Evolutionary conservation across 2,113 vertebrate species (phyloP).

Genomic region (Balaeniceps rex): DNA sequence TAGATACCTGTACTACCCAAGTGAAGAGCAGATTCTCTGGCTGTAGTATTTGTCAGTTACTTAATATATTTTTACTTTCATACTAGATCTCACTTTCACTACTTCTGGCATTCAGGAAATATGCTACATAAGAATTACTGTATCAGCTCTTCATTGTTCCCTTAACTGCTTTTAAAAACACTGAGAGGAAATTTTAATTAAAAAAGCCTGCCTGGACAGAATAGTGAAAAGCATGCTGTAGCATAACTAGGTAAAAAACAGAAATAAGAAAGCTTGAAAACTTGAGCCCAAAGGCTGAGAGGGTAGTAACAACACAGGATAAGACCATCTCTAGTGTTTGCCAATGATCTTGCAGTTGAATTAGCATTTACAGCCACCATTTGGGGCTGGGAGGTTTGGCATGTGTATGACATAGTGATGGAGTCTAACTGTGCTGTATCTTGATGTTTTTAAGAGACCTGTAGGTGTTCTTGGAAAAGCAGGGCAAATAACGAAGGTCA

Average conservation of each 20-base stretch:
- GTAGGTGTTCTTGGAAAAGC: neutral
- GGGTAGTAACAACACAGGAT: fast-evolving
- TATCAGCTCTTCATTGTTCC: neutral
- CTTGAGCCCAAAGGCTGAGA: neutral
- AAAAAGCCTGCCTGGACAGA: neutral
- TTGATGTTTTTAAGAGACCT: neutral
- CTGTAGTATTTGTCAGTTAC: neutral
- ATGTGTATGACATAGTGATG: fast-evolving
- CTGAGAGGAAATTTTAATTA: neutral
- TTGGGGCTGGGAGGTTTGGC: neutral
- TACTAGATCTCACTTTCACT: neutral
- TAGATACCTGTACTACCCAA: neutral
- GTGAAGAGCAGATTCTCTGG: neutral
- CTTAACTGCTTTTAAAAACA: neutral
- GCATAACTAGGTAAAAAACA: neutral
- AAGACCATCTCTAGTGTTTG: neutral
- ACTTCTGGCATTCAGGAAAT: neutral
- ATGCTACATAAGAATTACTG: neutral
- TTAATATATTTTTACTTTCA: neutral
- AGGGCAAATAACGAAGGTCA: neutral
- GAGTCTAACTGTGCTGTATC: neutral
- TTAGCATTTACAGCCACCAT: neutral
- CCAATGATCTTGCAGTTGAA: neutral
- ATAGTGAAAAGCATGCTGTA: neutral
- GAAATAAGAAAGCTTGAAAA: neutral